A percentile compares a stretch with the other conserved stretches of the same genome.
phyloP scores from a whole-genome alignment of 2,797 vertebrate genomes.

The Toxotes lorentzi region DNA sequence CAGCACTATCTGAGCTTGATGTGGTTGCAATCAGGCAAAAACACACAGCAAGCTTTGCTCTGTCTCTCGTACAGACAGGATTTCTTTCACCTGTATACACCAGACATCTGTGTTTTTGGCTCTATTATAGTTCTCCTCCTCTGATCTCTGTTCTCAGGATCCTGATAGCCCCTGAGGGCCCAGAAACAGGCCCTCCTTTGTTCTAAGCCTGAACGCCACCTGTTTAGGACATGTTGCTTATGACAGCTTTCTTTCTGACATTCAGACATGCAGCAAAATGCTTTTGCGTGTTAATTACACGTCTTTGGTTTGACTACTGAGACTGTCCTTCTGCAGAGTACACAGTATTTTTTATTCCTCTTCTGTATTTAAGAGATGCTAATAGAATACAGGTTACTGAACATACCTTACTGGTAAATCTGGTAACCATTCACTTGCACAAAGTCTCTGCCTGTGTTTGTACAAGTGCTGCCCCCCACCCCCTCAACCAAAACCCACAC shows the following conservation, averaged over 20 bases:
- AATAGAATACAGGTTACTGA: neutral
- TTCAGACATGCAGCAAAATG: constrained; percentile 16
- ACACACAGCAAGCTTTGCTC: constrained; percentile 16
- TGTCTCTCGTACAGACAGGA: constrained; percentile 16
- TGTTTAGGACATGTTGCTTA: constrained; percentile 63
- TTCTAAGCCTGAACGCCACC: constrained; percentile 70
- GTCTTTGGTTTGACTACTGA: neutral
- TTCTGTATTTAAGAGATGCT: neutral
- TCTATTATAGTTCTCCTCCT: constrained; percentile 60
- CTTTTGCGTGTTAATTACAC: constrained; percentile 36
- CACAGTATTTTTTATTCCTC: neutral
- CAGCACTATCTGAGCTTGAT: constrained; percentile 42
- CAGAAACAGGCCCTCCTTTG: constrained; percentile 71
- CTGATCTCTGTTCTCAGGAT: constrained; percentile 64
- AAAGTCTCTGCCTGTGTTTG: constrained; percentile 40
- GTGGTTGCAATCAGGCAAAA: constrained; percentile 50
- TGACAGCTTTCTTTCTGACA: constrained; percentile 55
- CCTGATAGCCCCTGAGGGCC: constrained; percentile 65
- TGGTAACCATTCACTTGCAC: constrained; percentile 26
- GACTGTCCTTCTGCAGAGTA: neutral
- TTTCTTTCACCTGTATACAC: constrained; percentile 38
- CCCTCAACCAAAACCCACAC: neutral
- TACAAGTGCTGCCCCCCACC: constrained; percentile 1
- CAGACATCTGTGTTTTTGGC: constrained; percentile 63
- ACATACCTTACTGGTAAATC: constrained; percentile 33